Percentiles rank a stretch among this genome's conserved stretches.
phyloP scores from a whole-genome alignment of 2,113 vertebrate genomes.

The Cygnus atratus region DNA sequence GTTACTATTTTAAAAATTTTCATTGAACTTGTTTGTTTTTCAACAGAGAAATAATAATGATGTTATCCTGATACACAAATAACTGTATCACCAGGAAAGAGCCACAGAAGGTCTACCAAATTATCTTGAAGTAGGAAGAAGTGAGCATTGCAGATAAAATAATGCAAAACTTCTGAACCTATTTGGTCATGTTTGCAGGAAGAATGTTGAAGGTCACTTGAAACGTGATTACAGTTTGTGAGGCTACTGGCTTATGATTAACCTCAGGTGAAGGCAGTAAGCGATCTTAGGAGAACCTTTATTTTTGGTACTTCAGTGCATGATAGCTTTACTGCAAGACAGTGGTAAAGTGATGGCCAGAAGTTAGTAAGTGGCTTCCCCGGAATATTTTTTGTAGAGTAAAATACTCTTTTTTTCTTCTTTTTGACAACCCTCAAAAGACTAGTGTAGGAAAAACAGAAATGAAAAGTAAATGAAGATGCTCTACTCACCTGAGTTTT shows the following conservation, averaged over 20 bases:
- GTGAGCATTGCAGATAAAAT: neutral
- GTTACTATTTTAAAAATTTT: neutral
- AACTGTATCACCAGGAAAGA: neutral
- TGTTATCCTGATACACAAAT: neutral
- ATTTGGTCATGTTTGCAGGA: neutral
- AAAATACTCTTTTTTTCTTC: neutral
- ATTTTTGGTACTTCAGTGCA: neutral
- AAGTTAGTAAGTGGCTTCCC: neutral
- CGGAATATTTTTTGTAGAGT: neutral
- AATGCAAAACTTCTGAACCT: neutral
- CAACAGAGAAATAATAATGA: neutral
- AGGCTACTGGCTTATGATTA: neutral
- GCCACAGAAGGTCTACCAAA: neutral
- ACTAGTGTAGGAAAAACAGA: neutral
- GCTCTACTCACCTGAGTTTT: neutral
- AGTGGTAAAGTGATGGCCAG: neutral
- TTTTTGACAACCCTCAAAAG: neutral
- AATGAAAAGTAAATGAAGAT: neutral
- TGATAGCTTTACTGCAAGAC: neutral
- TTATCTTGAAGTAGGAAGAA: neutral
- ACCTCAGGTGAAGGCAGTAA: neutral
- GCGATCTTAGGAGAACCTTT: neutral
- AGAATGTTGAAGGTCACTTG: neutral
- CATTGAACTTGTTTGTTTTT: neutral
- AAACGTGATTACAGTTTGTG: neutral